phyloP scores from a whole-genome alignment of 30 jellyfish, hydroid and myxozoan species.

The Catostylus mosaicus region DNA sequence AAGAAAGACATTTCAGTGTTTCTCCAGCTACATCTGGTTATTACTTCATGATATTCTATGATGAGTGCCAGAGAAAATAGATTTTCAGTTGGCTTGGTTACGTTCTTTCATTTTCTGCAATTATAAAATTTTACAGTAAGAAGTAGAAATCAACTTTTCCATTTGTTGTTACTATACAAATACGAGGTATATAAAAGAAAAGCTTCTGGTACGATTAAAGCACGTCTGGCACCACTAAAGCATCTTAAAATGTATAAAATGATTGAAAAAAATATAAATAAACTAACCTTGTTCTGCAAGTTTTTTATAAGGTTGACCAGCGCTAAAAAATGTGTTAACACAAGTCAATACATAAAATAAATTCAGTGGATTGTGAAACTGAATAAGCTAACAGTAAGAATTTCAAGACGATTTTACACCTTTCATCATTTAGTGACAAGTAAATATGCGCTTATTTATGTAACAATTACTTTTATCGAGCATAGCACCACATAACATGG shows the following conservation, averaged over 20 bases:
- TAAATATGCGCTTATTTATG: not conserved
- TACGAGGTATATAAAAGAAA: not conserved
- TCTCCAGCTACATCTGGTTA: too few relatives aligned
- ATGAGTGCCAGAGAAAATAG: too few relatives aligned
- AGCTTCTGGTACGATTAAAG: not conserved
- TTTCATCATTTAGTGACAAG: not conserved
- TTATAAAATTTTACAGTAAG: not conserved
- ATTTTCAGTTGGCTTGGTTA: too few relatives aligned
- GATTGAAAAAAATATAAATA: not conserved
- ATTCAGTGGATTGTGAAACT: not conserved
- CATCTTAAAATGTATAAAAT: not conserved
- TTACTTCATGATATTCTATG: too few relatives aligned
- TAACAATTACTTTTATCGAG: not conserved
- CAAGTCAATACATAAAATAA: not conserved
- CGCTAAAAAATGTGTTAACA: constrained; percentile 3
- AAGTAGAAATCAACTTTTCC: not conserved
- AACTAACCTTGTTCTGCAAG: constrained; percentile 29
- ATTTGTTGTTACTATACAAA: too few relatives aligned
- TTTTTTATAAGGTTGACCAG: constrained; percentile 6
- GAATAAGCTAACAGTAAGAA: not conserved
- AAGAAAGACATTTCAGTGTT: too few relatives aligned
- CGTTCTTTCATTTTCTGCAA: too few relatives aligned
- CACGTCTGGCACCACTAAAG: not conserved
- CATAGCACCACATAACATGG: not conserved
- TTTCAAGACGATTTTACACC: not conserved